Evolutionary conservation across 2,113 vertebrate genomes (phyloP).

Genomic region (Psittacula cyanocephala): DNA sequence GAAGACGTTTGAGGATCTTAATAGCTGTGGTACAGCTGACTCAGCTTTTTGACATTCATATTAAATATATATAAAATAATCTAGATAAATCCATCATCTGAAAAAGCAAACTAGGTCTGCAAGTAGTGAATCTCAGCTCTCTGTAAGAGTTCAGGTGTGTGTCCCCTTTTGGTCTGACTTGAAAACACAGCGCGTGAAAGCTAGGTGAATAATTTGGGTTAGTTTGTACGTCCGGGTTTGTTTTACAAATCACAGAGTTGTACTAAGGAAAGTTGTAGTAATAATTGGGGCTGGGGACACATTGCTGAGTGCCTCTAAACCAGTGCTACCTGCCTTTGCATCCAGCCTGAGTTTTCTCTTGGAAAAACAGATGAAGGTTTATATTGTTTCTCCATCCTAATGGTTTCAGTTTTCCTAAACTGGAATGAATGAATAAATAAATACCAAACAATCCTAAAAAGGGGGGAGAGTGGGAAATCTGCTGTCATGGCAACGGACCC

Average conservation of each 20-base stretch:
- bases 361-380: neutral
- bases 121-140: neutral
- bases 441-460: neutral
- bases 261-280: neutral
- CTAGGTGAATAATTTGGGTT: neutral
- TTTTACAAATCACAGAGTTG: neutral
- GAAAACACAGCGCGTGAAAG: neutral
- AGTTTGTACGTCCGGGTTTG: neutral
- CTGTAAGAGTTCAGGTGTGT: neutral
- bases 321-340: neutral
- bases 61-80: neutral
- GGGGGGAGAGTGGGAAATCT: too few relatives aligned
- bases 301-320: neutral
- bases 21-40: conserved; percentile 27
- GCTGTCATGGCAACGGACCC: neutral
- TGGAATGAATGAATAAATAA: neutral
- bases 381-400: neutral
- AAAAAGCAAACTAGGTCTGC: neutral
- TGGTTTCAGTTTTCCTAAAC: neutral
- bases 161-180: neutral
- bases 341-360: neutral
- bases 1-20: conserved; percentile 5
- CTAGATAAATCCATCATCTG: neutral
- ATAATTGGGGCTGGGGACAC: neutral
- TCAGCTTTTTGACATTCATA: conserved; percentile 37